phyloP scores from a whole-genome alignment of 2,797 vertebrate genomes.

The Hydrophis major region DNA sequence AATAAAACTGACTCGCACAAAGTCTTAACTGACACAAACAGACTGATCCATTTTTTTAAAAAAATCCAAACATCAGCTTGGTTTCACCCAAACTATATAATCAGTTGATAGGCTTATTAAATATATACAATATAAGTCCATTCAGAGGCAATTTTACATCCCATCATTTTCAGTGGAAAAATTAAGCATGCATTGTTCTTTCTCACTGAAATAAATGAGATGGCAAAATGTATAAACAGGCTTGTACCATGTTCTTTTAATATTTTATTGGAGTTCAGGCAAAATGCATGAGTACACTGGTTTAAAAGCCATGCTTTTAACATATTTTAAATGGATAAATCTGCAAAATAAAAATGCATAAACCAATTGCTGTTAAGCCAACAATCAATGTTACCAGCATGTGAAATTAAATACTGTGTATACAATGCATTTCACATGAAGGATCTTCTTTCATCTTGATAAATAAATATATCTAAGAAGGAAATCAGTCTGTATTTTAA shows the following conservation, averaged over 20 bases:
- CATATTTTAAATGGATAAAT: not conserved
- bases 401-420: slow-evolving; percentile 2
- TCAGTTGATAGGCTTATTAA: slow-evolving; percentile 8
- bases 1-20: not conserved
- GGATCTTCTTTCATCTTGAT: slow-evolving; percentile 9
- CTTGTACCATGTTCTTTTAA: slow-evolving; percentile 3
- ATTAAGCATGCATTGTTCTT: not conserved
- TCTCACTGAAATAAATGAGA: not conserved
- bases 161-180: not conserved
- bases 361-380: slow-evolving; percentile 29
- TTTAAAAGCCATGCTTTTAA: not conserved
- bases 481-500: slow-evolving; percentile 72
- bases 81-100: not conserved
- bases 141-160: not conserved
- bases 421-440: not conserved
- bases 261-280: slow-evolving; percentile 25
- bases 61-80: not conserved
- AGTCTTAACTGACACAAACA: not conserved
- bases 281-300: not conserved
- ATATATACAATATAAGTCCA: not conserved
- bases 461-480: slow-evolving; percentile 69
- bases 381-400: slow-evolving; percentile 34
- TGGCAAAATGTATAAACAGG: not conserved
- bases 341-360: slow-evolving; percentile 30
- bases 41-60: not conserved